Base-by-base conservation (phyloP, 2,797 vertebrate genomes). In the Muscicapa comitata region DNA sequence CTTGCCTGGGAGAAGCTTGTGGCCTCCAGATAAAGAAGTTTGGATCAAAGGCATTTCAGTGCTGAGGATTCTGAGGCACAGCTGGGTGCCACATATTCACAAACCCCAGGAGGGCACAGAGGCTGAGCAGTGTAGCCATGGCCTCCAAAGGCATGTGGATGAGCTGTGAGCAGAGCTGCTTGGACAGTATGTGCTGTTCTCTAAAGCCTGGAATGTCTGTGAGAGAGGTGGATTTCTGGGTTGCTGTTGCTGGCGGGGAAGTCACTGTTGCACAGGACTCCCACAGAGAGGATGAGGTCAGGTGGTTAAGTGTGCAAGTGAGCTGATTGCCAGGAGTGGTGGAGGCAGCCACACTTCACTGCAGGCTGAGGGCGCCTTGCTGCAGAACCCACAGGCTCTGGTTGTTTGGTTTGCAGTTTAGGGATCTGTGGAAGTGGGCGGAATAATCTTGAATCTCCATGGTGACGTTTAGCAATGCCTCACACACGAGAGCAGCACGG, bases 361-460 rank as follows among this genome's bases (percentile, higher is more conserved):
- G 74, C 77, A 62, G 88, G 68, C 90, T 86, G 85, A 54, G 68
- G 54, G 47, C 11, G n/a, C 74, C 48, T 4, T 28, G 51, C 75
- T 88, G 93, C 67, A 70, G 47, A 91, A 28, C 59, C 48, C 59
- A 23, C 43, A 13, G 68, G 85, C 93, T 87, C 18, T 5, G 9
- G 17, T 42, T 48, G 90, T 82, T 94, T 73, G 82, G 51, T 88
- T 94, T 85, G 92, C 1, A 33, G 58, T 81, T 81, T 78, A 4
- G 72, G 85, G 85, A 66, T 38, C 53, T 76, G 37, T 33, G 8
- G 72, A 68, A 88, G 95, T 93, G 95, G 95, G 94, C 68, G 96
- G 94, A 93, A 96, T 93, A 76, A 83, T 93, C 73, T 51, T 21
- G 19, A 23, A 47, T 96, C 96, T 92, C 94, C 95, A 90, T 92